Evolutionary conservation across 1,140 invertebrate species (phyloP).

Genomic region (Fopius arisanus): DNA sequence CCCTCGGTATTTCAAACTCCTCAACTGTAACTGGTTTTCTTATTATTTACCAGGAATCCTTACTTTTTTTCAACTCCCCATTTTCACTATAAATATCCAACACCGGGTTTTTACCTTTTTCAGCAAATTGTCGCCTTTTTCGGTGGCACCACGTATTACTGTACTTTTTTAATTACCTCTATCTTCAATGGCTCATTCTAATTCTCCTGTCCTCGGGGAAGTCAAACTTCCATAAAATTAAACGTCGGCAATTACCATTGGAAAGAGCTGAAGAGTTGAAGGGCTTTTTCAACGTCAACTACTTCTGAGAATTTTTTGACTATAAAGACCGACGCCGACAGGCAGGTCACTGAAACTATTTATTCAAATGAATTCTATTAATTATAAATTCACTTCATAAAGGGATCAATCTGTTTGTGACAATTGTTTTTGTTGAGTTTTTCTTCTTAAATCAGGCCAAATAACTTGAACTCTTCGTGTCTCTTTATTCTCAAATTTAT

Average conservation of each 20-base stretch:
- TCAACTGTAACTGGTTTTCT: constrained; percentile 1
- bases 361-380: too few relatives aligned
- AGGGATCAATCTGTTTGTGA: background rate
- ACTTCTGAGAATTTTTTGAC: background rate
- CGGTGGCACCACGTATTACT: background rate
- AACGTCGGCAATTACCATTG: background rate
- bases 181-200: background rate
- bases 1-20: background rate
- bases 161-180: too few relatives aligned
- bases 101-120: background rate
- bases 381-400: too few relatives aligned
- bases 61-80: background rate
- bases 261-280: background rate
- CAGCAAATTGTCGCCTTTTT: background rate
- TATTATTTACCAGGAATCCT: background rate
- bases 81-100: background rate
- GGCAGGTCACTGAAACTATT: too few relatives aligned
- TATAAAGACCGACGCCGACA: background rate
- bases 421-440: background rate
- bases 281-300: background rate
- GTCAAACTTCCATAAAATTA: constrained; percentile 11
- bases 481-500: background rate
- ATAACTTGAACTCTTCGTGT: background rate
- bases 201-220: background rate
- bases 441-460: background rate